A percentile compares a stretch with the other conserved stretches of the same genome.
These are phyloP conservation scores for Sarcophaga peregrina DNA, from an alignment of 1,140 invertebrate genomes.

Conservation along the genomic window DNA sequence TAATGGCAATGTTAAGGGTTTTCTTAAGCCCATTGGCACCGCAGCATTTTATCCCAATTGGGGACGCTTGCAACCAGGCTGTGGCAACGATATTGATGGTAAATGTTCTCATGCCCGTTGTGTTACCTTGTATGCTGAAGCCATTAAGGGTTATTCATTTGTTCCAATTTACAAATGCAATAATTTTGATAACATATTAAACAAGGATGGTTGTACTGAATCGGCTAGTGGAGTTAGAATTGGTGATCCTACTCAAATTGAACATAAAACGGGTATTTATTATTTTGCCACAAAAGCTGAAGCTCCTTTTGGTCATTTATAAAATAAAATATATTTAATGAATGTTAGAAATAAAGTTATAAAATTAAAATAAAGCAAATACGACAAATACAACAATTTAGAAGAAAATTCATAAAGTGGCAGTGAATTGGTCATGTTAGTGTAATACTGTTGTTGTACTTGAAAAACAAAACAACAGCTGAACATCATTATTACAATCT, in stretches of 20 bases:
- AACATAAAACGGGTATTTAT: constrained; percentile 43
- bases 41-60: constrained; percentile 71
- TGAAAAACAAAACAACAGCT: too few relatives aligned
- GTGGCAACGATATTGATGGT: constrained; percentile 55
- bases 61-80: constrained; percentile 68
- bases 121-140: constrained; percentile 65
- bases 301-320: constrained; percentile 45
- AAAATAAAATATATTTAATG: neutral
- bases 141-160: constrained; percentile 49
- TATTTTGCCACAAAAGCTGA: constrained; percentile 45
- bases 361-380: too few relatives aligned
- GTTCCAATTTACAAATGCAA: constrained; percentile 42
- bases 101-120: constrained; percentile 65
- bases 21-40: constrained; percentile 68
- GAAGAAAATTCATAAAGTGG: neutral
- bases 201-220: constrained; percentile 25
- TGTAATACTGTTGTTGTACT: too few relatives aligned
- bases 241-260: constrained; percentile 47
- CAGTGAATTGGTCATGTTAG: neutral
- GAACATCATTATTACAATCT: too few relatives aligned
- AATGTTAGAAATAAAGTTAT: neutral
- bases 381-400: too few relatives aligned
- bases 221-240: neutral
- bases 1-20: constrained; percentile 69
- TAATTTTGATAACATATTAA: constrained; percentile 29